Percentiles rank a stretch among this genome's conserved stretches.
phyloP scores from a whole-genome alignment of 2,113 vertebrate genomes.

The Mohoua ochrocephala region DNA sequence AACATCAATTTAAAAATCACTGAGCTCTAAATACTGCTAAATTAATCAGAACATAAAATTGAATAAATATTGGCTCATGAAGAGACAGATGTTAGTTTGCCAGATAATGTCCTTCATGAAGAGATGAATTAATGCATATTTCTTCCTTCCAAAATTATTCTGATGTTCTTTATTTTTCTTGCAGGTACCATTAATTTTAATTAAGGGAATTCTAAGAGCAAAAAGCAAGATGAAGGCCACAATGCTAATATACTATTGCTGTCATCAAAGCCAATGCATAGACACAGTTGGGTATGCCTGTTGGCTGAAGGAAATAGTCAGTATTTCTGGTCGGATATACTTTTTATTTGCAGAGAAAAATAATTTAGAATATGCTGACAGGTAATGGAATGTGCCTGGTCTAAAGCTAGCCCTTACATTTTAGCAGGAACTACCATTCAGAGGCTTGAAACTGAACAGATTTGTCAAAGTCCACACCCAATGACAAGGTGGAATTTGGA shows the following conservation, averaged over 20 bases:
- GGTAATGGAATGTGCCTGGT: not conserved
- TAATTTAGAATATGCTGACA: not conserved
- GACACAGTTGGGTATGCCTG: not conserved
- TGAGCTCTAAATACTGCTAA: not conserved
- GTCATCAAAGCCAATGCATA: not conserved
- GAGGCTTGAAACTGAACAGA: not conserved
- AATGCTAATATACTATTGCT: not conserved
- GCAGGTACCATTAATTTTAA: conserved; percentile 35
- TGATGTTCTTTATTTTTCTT: not conserved
- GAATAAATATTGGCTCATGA: conserved; percentile 18
- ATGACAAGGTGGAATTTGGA: not conserved
- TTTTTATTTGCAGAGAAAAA: not conserved
- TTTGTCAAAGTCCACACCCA: conserved; percentile 12
- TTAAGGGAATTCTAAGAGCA: not conserved
- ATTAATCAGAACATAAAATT: not conserved
- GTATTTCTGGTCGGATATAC: not conserved
- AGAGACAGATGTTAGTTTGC: not conserved
- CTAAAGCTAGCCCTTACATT: not conserved
- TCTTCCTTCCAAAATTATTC: not conserved
- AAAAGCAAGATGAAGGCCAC: not conserved
- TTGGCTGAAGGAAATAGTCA: not conserved
- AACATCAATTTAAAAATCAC: not conserved
- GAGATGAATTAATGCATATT: not conserved
- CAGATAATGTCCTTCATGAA: not conserved
- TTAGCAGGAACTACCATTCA: not conserved